phyloP scores from a whole-genome alignment of 2,888 invertebrate species.

The Dicranocentrus wangi region DNA sequence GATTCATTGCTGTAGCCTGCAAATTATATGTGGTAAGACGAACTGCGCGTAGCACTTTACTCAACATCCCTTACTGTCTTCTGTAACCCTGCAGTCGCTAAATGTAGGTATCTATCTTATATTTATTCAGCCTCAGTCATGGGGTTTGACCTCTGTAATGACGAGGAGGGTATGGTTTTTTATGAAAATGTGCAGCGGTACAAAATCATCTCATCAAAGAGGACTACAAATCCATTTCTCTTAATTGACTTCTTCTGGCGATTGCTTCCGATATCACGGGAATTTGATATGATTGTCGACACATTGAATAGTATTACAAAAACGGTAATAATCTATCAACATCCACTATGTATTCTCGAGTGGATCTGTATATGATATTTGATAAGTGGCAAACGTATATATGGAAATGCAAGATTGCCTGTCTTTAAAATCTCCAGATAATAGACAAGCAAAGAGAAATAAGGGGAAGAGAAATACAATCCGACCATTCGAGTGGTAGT shows the following conservation, averaged over 20 bases:
- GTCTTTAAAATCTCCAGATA: background rate
- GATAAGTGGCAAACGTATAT: background rate
- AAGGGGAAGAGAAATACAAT: background rate
- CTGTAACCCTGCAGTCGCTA: background rate
- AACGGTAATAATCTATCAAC: slow-evolving; percentile 14
- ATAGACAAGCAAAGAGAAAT: background rate
- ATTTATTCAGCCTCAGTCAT: slow-evolving; percentile 13
- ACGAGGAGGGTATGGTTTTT: background rate
- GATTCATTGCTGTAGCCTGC: slow-evolving; percentile 35
- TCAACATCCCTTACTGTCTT: background rate
- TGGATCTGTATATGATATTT: background rate
- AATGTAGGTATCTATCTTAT: background rate
- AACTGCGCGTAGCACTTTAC: background rate
- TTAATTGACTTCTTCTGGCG: slow-evolving; percentile 34
- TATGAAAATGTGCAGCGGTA: slow-evolving; percentile 27
- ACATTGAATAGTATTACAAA: slow-evolving; percentile 15
- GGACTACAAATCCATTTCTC: background rate
- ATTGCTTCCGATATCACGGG: slow-evolving; percentile 27
- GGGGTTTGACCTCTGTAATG: slow-evolving; percentile 27
- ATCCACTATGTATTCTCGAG: background rate
- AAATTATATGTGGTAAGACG: slow-evolving; percentile 28
- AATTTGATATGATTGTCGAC: slow-evolving; percentile 4
- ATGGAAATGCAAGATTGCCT: background rate
- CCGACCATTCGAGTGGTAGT: background rate
- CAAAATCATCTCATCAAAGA: slow-evolving; percentile 15